These are phyloP conservation scores for Standfussiana lucernea DNA, from an alignment of 2,888 invertebrate genomes.

Conservation along the genomic window DNA sequence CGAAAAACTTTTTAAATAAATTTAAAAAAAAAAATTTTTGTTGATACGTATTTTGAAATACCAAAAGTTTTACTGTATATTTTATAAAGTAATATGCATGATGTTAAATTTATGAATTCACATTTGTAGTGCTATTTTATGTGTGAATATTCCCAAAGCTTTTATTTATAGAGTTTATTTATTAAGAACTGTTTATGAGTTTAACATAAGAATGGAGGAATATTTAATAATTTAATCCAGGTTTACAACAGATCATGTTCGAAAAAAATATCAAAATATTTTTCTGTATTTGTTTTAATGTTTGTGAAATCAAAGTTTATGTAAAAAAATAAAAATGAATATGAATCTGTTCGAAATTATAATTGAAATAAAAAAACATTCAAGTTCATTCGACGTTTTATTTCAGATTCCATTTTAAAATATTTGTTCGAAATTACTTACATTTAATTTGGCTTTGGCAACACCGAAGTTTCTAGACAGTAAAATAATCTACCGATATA, in stretches of 20 bases:
- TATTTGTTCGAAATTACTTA: conserved; percentile 64
- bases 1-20: no score
- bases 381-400: conserved; percentile 62
- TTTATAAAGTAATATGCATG: conserved; percentile 20
- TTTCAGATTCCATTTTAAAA: conserved; percentile 60
- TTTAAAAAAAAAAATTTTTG: no score
- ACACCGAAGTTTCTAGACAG: conserved; percentile 66
- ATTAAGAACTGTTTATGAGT: conserved; percentile 41
- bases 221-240: conserved; percentile 37
- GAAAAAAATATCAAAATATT: conserved; percentile 5
- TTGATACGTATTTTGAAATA: conserved; percentile 17
- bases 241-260: conserved; percentile 1
- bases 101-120: conserved; percentile 35
- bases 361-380: conserved; percentile 59
- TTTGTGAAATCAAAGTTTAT: conserved; percentile 46
- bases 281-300: conserved; percentile 27
- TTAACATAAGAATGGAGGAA: conserved; percentile 28
- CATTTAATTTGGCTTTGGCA: conserved; percentile 75
- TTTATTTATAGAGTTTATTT: conserved; percentile 68
- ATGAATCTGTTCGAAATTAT: conserved; percentile 39
- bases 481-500: conserved; percentile 44
- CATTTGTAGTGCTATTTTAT: conserved; percentile 56
- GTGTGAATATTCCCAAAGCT: conserved; percentile 67
- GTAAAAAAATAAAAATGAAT: conserved; percentile 34
- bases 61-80: conserved; percentile 23